Conservation (phyloP, 2,797 vertebrate genomes). For the Argentina silus region DNA sequence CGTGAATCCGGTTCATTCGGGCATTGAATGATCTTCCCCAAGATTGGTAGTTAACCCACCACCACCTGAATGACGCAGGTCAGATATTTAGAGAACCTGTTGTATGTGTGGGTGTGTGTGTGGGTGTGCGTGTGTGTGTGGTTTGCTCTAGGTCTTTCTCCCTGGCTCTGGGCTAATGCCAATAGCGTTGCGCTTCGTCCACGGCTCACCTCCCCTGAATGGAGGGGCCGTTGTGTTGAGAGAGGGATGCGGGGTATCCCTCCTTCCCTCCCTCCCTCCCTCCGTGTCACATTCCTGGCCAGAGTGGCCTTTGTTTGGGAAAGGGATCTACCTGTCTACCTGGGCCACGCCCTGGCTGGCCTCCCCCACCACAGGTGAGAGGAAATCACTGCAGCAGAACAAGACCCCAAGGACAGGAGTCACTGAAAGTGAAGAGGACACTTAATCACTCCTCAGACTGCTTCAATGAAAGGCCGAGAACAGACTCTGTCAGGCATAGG, state of each 20-base stretch:
- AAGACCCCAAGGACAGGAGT: constrained; percentile 45
- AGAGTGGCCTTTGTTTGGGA: constrained; percentile 80
- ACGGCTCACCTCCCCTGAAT: constrained; percentile 68
- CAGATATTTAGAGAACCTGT: neutral
- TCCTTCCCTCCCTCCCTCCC: constrained; percentile 67
- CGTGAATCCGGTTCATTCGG: constrained; percentile 24
- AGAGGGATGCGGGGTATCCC: constrained; percentile 53
- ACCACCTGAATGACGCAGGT: neutral
- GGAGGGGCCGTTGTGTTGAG: constrained; percentile 54
- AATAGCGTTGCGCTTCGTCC: constrained; percentile 57
- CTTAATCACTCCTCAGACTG: constrained; percentile 52
- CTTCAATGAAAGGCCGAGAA: constrained; percentile 45
- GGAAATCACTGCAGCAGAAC: constrained; percentile 60
- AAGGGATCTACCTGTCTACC: constrained; percentile 70
- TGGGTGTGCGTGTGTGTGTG: constrained; percentile 40
- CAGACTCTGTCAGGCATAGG: constrained; percentile 45
- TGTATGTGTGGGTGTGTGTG: neutral
- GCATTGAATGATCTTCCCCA: constrained; percentile 22
- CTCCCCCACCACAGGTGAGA: constrained; percentile 59
- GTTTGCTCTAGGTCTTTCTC: constrained; percentile 45
- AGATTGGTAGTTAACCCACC: constrained; percentile 19
- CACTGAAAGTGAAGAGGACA: constrained; percentile 64
- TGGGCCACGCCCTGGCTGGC: constrained; percentile 51
- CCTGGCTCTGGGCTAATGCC: constrained; percentile 59
- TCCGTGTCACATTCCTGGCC: constrained; percentile 75